Base-by-base conservation (phyloP, 2,888 invertebrate genomes). In the Panzeria rudis region DNA sequence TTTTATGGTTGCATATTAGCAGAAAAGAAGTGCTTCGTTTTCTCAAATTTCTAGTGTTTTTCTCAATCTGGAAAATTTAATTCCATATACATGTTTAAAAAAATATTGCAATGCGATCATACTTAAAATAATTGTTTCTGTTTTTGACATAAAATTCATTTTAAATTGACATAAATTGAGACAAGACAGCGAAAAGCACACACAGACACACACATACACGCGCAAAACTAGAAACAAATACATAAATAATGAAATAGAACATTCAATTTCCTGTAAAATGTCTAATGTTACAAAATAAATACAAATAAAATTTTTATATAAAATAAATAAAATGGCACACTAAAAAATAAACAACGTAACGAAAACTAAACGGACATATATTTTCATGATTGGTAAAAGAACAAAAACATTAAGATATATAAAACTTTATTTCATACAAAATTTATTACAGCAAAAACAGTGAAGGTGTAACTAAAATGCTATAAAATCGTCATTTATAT, bases 241-340 rank as follows among this genome's bases (percentile, higher is more conserved):
- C n/a, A 78, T 41, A 54, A 54, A 20, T 32, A 72, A 64, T 71
- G 75, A 35, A 23, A 71, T 59, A 71, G 71, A 83, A 83, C 83
- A 86, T 86, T 73, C 66, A 86, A 86, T 86, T 86, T 86, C 86
- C 86, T 72, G 80, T 71, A 61, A 86, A 86, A 86, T 82, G 80
- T 80, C 73, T 80, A 68, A 69, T 76, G 71, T 77, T 82, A 59
- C 77, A 73, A 80, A 73, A 83, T 75, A 86, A 69, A 77, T 50
- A 50, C 32, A 69, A 71, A 79, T 66, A 50, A 35, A 68, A 78
- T 23, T 41, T 20, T 20, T 56, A 38, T 20, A 82, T 56, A 69
- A 66, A 44, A 54, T 50, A 47, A 66, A 73, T 62, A 78, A 66
- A 83, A 77, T 61, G 66, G 23, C 23, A 38, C 23, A 71, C 62